A percentile compares a stretch with the other conserved stretches of the same genome.
Evolutionary conservation across 2,797 vertebrate species (phyloP).

Genomic region (Allobates femoralis): DNA sequence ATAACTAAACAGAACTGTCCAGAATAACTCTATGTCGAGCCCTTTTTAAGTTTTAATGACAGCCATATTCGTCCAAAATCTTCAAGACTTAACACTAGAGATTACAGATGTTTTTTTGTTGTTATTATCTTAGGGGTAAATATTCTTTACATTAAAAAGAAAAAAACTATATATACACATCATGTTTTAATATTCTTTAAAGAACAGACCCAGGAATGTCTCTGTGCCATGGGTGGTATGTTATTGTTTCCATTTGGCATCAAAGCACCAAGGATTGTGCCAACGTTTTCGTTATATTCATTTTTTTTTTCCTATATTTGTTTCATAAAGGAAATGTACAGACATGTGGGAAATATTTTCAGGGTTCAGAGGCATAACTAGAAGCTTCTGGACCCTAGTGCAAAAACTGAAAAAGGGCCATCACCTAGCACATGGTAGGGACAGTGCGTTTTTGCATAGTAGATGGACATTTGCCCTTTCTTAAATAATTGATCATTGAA

Average conservation of each 20-base stretch:
- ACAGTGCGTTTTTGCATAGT: no score
- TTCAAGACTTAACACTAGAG: not conserved
- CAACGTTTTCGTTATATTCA: slow-evolving; percentile 6
- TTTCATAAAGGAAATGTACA: slow-evolving; percentile 18
- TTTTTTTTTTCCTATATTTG: not conserved
- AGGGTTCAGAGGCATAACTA: not conserved
- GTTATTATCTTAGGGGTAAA: not conserved
- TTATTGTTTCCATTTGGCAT: slow-evolving; percentile 19
- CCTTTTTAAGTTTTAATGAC: not conserved
- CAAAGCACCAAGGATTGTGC: not conserved
- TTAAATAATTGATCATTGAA: no score
- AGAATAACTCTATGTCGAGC: not conserved
- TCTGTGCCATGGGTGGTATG: not conserved
- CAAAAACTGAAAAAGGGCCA: no score
- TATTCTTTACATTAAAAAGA: not conserved
- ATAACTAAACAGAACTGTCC: not conserved
- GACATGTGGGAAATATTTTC: not conserved
- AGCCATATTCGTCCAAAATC: not conserved
- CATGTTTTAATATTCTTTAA: slow-evolving; percentile 5
- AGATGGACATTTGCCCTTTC: no score
- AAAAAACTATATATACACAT: not conserved
- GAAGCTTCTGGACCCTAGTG: no score
- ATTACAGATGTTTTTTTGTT: not conserved
- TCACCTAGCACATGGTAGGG: no score
- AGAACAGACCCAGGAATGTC: not conserved